phyloP scores from a whole-genome alignment of 2,113 vertebrate genomes.

The Coracopsis vasa region DNA sequence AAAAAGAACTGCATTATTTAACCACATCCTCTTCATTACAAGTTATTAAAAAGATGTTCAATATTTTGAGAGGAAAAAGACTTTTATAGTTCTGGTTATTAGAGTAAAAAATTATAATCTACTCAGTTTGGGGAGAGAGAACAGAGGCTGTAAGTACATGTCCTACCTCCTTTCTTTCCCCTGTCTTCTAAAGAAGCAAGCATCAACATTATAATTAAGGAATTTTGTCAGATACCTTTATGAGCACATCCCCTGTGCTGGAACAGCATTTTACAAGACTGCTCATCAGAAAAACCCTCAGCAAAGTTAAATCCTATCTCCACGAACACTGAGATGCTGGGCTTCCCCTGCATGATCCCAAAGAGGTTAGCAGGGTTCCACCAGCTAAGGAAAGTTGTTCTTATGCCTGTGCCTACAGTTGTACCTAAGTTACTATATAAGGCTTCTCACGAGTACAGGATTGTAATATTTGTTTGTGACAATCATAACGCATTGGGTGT shows the following conservation, averaged over 20 bases:
- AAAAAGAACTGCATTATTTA: slow-evolving; percentile 51
- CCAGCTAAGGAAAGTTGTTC: neutral
- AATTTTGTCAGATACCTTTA: neutral
- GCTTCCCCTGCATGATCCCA: neutral
- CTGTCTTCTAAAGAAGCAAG: neutral
- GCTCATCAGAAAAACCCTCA: neutral
- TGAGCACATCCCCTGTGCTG: neutral
- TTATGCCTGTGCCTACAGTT: neutral
- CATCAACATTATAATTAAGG: neutral
- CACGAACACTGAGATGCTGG: neutral
- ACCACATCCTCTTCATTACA: slow-evolving; percentile 49
- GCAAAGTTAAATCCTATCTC: neutral
- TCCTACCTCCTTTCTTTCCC: neutral
- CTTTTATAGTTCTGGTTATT: slow-evolving; percentile 13
- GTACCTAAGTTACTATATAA: slow-evolving; percentile 35
- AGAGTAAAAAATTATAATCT: slow-evolving; percentile 1
- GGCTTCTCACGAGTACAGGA: neutral
- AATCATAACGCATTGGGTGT: neutral
- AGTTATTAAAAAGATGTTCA: neutral
- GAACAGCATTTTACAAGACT: neutral
- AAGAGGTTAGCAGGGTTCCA: neutral
- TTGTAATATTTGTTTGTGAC: neutral
- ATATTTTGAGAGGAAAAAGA: slow-evolving; percentile 24
- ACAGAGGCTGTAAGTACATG: neutral
- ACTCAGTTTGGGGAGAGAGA: neutral